Percentiles rank a stretch among this genome's conserved stretches.
These are phyloP conservation scores for Cottoperca gobio DNA, from an alignment of 2,797 vertebrate genomes.

Conservation along the genomic window DNA sequence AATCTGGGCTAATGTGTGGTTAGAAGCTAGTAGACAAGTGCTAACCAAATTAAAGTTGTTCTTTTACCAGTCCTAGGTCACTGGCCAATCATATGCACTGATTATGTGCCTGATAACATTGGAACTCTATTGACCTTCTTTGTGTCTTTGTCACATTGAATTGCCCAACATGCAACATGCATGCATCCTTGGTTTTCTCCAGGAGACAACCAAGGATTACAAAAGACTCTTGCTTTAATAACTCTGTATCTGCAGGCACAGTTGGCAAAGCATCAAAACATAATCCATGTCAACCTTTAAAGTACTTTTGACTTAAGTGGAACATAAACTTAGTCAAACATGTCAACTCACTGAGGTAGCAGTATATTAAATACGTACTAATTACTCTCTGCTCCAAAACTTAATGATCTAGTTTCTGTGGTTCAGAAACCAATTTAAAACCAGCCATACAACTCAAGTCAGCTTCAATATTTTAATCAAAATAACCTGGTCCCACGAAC, in stretches of 20 bases:
- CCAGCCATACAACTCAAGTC: conserved; percentile 4
- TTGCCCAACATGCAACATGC: conserved; percentile 1
- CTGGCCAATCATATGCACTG: not conserved
- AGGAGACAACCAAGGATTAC: conserved; percentile 42
- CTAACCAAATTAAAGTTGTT: not conserved
- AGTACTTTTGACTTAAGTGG: conserved; percentile 41
- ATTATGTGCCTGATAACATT: not conserved
- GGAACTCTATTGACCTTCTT: conserved; percentile 21
- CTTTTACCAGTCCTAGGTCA: not conserved
- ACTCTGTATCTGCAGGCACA: conserved; percentile 47
- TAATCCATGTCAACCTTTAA: conserved; percentile 41
- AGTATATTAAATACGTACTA: conserved; percentile 38
- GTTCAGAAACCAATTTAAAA: conserved; percentile 22
- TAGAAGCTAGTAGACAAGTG: not conserved
- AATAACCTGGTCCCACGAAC: conserved; percentile 1
- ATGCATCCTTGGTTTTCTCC: conserved; percentile 25
- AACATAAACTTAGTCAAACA: conserved; percentile 48
- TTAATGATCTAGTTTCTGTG: conserved; percentile 8
- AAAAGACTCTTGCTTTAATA: conserved; percentile 34
- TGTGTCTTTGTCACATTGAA: conserved; percentile 37
- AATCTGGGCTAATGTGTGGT: conserved; percentile 2
- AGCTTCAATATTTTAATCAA: not conserved
- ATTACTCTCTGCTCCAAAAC: conserved; percentile 22
- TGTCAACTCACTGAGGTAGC: conserved; percentile 46
- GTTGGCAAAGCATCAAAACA: conserved; percentile 41